Percentiles rank a stretch among this genome's conserved stretches.
phyloP scores from a whole-genome alignment of 2,113 vertebrate genomes.

The Entelurus aequoreus region DNA sequence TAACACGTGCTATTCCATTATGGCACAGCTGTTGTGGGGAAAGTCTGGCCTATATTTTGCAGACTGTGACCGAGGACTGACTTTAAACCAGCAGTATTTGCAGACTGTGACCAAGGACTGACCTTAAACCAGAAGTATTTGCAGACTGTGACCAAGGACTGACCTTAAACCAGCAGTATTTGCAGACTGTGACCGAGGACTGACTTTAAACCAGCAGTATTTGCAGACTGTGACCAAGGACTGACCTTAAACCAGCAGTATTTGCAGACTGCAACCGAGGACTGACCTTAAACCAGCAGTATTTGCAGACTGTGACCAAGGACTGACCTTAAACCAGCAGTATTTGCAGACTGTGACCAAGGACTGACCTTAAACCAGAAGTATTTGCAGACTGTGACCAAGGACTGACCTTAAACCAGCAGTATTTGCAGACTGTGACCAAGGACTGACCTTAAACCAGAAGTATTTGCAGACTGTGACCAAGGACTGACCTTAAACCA shows the following conservation, averaged over 20 bases:
- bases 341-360: too few relatives aligned
- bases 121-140: too few relatives aligned
- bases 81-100: neutral
- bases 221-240: neutral
- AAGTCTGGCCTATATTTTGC: neutral
- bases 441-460: too few relatives aligned
- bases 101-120: too few relatives aligned
- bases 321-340: neutral
- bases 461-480: neutral
- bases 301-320: neutral
- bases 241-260: neutral
- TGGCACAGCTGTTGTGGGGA: neutral
- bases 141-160: neutral
- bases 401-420: neutral
- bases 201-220: too few relatives aligned
- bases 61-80: neutral
- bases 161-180: neutral
- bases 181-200: too few relatives aligned
- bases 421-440: too few relatives aligned
- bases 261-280: too few relatives aligned
- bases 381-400: neutral
- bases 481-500: neutral
- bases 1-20: neutral
- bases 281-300: too few relatives aligned
- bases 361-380: too few relatives aligned